Evolutionary conservation across 2,888 invertebrate genomes (phyloP).

Genomic region (Cataglyphis albicans): DNA sequence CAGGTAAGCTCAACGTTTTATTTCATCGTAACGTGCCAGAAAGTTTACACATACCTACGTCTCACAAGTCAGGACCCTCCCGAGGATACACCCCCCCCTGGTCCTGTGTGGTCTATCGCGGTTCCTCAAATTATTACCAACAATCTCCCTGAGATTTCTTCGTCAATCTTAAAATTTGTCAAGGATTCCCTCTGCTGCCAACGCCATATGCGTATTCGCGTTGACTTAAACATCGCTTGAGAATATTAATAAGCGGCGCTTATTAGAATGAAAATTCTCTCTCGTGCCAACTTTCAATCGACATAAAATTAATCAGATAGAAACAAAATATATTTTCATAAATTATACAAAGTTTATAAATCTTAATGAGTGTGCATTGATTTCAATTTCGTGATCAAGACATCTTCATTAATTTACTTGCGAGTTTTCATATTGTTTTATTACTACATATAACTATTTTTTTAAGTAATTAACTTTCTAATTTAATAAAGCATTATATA

Average conservation of each 20-base stretch:
- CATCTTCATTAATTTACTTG: conserved; percentile 15
- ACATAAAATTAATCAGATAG: conserved; percentile 36
- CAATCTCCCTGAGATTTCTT: conserved; percentile 66
- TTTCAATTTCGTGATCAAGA: conserved; percentile 14
- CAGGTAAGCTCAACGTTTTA: conserved; percentile 75
- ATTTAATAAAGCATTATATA: not conserved
- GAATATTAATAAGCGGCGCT: conserved; percentile 49
- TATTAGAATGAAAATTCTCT: conserved; percentile 10
- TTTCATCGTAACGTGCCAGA: conserved; percentile 78
- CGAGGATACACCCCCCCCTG: conserved; percentile 67
- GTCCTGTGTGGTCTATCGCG: conserved; percentile 76
- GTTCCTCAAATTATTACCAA: conserved; percentile 74
- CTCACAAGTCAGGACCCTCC: conserved; percentile 69
- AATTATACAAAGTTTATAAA: conserved; percentile 17
- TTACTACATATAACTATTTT: not conserved
- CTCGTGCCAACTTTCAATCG: conserved; percentile 40
- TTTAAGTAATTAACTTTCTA: not conserved
- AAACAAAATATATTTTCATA: conserved; percentile 20
- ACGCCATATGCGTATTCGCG: conserved; percentile 26
- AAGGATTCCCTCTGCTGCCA: conserved; percentile 56
- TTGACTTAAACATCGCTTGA: conserved; percentile 42
- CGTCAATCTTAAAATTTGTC: conserved; percentile 75
- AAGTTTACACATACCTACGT: conserved; percentile 71
- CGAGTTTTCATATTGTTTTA: not conserved
- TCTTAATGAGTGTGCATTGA: not conserved